Percentiles rank a stretch among this genome's conserved stretches.
Conservation (phyloP, 2,797 vertebrate genomes). For the Rhinoraja longicauda region DNA sequence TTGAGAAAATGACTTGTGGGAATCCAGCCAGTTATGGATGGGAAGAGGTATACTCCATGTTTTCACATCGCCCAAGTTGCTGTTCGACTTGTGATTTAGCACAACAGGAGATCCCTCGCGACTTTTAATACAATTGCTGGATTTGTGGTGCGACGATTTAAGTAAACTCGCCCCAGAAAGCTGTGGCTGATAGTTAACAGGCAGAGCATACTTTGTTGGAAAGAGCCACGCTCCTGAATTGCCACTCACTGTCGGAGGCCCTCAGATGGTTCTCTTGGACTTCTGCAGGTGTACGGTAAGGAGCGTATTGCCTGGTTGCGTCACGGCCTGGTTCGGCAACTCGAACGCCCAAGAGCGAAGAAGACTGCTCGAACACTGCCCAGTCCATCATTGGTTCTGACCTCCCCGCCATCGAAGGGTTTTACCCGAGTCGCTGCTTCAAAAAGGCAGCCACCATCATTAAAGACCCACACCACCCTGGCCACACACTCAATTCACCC, state of each 20-base stretch:
- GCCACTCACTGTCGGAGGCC: not conserved
- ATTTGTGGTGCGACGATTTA: not conserved
- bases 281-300: too few relatives aligned
- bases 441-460: too few relatives aligned
- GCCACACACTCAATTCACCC: too few relatives aligned
- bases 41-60: not conserved
- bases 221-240: not conserved
- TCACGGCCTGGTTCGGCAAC: too few relatives aligned
- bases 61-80: not conserved
- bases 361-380: too few relatives aligned
- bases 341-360: too few relatives aligned
- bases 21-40: not conserved
- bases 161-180: not conserved
- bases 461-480: too few relatives aligned
- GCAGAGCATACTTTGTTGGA: not conserved
- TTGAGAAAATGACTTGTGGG: not conserved
- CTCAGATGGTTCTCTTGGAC: too few relatives aligned
- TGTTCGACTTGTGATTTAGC: not conserved
- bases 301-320: too few relatives aligned
- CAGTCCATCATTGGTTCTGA: too few relatives aligned
- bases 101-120: not conserved
- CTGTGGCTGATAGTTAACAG: not conserved
- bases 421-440: too few relatives aligned
- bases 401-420: too few relatives aligned
- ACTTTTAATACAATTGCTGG: not conserved